Percentiles rank a stretch among this genome's conserved stretches.
Conservation (phyloP, 1,140 invertebrate species). For the Dufourea novaeangliae region DNA sequence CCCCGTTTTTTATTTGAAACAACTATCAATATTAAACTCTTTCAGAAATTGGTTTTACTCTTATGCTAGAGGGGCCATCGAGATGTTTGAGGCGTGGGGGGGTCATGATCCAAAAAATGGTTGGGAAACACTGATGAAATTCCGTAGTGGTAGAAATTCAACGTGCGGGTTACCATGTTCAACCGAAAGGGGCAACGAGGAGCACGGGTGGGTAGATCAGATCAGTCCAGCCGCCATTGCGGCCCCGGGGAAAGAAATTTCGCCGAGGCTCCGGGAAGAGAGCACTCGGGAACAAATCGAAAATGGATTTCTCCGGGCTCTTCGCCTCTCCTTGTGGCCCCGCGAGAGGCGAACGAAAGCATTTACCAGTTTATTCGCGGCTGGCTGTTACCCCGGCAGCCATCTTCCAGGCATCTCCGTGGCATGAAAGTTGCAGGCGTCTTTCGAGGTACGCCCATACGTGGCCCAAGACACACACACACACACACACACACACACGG, state of each 20-base stretch:
- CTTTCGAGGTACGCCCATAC: constrained; percentile 71
- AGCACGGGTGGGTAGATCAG: constrained; percentile 15
- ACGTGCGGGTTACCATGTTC: not conserved
- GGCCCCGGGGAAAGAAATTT: constrained; percentile 32
- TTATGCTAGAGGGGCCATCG: too few species aligned
- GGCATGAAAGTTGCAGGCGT: constrained; percentile 75
- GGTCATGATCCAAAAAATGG: too few species aligned
- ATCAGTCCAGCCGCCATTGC: constrained; percentile 26
- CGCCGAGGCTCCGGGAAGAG: not conserved
- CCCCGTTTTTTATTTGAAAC: too few species aligned
- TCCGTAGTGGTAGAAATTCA: not conserved
- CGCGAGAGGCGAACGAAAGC: constrained; percentile 62
- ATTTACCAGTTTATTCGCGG: constrained; percentile 72
- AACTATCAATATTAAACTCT: too few species aligned
- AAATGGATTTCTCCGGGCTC: constrained; percentile 63
- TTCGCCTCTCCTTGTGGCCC: constrained; percentile 48
- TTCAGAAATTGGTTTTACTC: too few species aligned
- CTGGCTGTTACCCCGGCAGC: constrained; percentile 69
- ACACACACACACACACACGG: too few species aligned
- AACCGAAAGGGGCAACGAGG: not conserved
- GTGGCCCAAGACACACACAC: constrained; percentile 51
- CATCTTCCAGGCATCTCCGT: constrained; percentile 69
- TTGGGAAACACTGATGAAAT: too few species aligned
- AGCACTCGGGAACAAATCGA: constrained; percentile 57
- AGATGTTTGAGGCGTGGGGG: too few species aligned